Evolutionary conservation across 2,113 vertebrate species (phyloP).

Genomic region (Electrona antarctica): DNA sequence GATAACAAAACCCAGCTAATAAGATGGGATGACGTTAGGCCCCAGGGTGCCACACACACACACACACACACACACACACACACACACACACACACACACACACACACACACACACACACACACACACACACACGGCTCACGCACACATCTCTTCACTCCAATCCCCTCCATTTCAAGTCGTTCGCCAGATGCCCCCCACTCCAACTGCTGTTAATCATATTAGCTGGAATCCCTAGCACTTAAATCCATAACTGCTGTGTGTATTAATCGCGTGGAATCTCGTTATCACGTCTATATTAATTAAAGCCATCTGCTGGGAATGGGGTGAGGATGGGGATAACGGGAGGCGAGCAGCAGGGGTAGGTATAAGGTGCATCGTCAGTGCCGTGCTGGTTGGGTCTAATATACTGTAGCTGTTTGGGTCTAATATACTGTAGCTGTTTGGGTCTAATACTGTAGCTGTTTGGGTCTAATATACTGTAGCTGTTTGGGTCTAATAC

Average conservation of each 20-base stretch:
- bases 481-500: too few relatives aligned
- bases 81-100: conserved; percentile 28
- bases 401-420: too few relatives aligned
- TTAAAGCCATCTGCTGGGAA: conserved; percentile 79
- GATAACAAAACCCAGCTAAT: conserved; percentile 50
- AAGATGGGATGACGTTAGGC: conserved; percentile 26
- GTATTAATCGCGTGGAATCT: conserved; percentile 80
- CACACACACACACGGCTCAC: neutral
- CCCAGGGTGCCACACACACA: conserved; percentile 6
- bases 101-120: neutral
- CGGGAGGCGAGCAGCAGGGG: conserved; percentile 6
- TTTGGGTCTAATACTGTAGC: too few relatives aligned
- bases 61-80: conserved; percentile 8
- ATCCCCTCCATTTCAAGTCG: conserved; percentile 59
- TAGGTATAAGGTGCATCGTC: neutral
- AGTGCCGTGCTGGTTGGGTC: too few relatives aligned
- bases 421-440: too few relatives aligned
- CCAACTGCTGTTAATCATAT: conserved; percentile 76
- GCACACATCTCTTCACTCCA: conserved; percentile 13
- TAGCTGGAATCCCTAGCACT: conserved; percentile 76
- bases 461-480: too few relatives aligned
- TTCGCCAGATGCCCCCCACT: conserved; percentile 70
- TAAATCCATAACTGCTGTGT: conserved; percentile 80
- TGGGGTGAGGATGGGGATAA: conserved; percentile 43
- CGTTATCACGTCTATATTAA: conserved; percentile 80